phyloP scores from a whole-genome alignment of 2,113 vertebrate species.

The human region DNA sequence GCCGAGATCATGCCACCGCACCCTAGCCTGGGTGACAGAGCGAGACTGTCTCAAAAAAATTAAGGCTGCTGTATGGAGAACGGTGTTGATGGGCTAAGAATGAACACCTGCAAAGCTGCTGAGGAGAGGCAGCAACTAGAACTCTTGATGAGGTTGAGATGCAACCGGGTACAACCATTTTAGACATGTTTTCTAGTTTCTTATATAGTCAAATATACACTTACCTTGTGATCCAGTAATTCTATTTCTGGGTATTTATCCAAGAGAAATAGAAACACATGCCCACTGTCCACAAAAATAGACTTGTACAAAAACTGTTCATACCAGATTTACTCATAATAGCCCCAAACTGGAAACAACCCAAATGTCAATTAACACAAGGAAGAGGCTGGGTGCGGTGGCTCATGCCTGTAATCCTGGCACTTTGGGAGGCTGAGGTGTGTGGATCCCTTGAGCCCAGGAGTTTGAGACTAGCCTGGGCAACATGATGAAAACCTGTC shows the following conservation, averaged over 20 bases:
- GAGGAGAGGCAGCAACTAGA: not conserved
- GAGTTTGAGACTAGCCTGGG: no score
- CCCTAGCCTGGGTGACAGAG: not conserved
- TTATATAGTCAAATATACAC: not conserved
- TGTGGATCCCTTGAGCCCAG: no score
- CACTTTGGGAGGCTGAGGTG: no score
- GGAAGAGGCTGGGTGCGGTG: not conserved
- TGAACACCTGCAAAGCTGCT: not conserved
- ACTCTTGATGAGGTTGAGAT: not conserved
- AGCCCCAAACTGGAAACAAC: not conserved
- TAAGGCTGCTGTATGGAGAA: not conserved
- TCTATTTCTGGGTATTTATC: conserved; percentile 19
- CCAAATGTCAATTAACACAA: not conserved
- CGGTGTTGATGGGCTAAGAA: not conserved
- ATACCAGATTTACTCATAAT: not conserved
- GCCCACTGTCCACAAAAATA: not conserved
- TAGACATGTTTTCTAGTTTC: not conserved
- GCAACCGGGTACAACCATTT: not conserved
- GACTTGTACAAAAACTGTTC: not conserved
- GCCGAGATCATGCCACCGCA: not conserved
- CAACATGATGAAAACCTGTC: no score
- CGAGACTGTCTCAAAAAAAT: not conserved
- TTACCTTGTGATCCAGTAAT: not conserved
- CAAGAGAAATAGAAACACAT: conserved; percentile 5
- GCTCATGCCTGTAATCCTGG: no score